phyloP scores from a whole-genome alignment of 2,113 vertebrate genomes.

The Xiphophorus hellerii region DNA sequence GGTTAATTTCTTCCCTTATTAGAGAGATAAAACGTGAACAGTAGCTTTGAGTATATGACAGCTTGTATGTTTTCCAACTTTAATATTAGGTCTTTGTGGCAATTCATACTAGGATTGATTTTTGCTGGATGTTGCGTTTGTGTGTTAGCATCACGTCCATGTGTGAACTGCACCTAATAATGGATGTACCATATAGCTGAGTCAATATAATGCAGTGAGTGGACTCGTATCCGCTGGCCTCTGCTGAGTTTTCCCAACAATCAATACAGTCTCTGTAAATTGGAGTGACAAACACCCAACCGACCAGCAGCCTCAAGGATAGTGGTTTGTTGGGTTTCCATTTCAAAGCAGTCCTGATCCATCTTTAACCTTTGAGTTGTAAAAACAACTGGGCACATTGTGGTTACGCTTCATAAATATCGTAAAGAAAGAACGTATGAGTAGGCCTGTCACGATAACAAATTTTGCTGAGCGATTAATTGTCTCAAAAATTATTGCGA shows the following conservation, averaged over 20 bases:
- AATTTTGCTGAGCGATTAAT: no score
- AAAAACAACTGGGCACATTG: no score
- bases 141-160: constrained; percentile 20
- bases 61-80: not conserved
- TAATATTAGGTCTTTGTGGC: not conserved
- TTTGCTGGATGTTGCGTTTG: constrained; percentile 27
- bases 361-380: not conserved
- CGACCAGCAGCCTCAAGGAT: not conserved
- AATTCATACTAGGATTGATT: constrained; percentile 3
- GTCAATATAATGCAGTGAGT: constrained; percentile 37
- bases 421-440: no score
- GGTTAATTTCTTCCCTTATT: not conserved
- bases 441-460: no score
- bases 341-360: not conserved
- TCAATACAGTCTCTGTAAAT: constrained; percentile 51
- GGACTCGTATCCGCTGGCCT: constrained; percentile 32
- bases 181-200: constrained; percentile 20
- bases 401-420: no score
- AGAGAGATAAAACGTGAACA: not conserved
- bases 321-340: not conserved
- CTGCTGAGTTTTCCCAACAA: constrained; percentile 38
- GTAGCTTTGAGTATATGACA: not conserved
- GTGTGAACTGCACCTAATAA: constrained; percentile 7
- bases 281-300: constrained; percentile 12
- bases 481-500: no score